Percentiles rank a stretch among this genome's conserved stretches.
phyloP scores from a whole-genome alignment of 2,797 vertebrate genomes.

The Aeoliscus strigatus region DNA sequence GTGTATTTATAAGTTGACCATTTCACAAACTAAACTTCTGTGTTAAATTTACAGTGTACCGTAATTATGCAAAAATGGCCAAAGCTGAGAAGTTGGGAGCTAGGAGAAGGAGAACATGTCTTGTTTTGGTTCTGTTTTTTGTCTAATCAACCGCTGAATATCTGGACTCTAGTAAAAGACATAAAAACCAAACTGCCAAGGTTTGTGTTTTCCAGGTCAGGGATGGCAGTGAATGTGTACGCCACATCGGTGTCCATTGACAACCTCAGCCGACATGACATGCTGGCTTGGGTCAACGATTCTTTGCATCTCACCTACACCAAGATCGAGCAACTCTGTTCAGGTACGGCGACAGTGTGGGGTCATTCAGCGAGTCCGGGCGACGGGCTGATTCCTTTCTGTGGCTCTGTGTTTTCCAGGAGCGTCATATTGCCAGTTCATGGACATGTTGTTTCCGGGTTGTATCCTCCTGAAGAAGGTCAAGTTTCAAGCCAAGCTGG shows the following conservation, averaged over 20 bases:
- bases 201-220: constrained; percentile 69
- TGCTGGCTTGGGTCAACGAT: constrained; percentile 96
- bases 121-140: too few species aligned
- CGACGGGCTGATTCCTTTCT: too few species aligned
- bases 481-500: constrained; percentile 91
- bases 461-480: constrained; percentile 90
- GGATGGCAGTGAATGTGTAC: constrained; percentile 98
- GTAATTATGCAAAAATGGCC: too few species aligned
- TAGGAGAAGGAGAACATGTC: too few species aligned
- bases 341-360: constrained; percentile 70
- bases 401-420: constrained; percentile 63
- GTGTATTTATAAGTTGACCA: too few species aligned
- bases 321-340: constrained; percentile 93
- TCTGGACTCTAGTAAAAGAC: too few species aligned
- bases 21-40: too few species aligned
- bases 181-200: too few species aligned
- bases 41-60: too few species aligned
- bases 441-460: constrained; percentile 97
- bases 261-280: constrained; percentile 96
- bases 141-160: too few species aligned
- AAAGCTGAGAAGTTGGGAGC: too few species aligned
- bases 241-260: constrained; percentile 94
- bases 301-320: constrained; percentile 90
- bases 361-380: not conserved
- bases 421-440: constrained; percentile 93